Evolutionary conservation across 2,797 vertebrate species (phyloP), one percentile per base, ranked within the genome.

Genomic region (Mormyrus proboscirostris): DNA sequence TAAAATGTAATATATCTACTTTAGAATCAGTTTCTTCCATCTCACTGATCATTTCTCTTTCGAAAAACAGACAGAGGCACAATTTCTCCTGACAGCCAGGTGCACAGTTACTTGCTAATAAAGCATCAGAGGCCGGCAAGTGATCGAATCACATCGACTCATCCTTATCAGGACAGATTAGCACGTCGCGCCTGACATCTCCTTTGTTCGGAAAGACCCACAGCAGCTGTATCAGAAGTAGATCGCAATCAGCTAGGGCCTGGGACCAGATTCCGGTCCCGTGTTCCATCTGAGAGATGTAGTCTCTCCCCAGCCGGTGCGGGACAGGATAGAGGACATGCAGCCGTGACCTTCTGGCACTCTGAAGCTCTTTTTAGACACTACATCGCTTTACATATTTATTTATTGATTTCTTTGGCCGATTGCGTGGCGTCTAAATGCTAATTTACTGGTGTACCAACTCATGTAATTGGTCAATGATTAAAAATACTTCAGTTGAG

Each of bases 231-330:
- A 76, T 73, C 59, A 47, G 84, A 33, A 29, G 10, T 41, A 89
- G 83, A 89, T 89, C 85, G 25, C 88, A 89, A 89, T 89, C 88
- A 53, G 25, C 83, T 9, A 25, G 2, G 14, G 19, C 5, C 47
- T 29, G 12, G 12, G 62, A 69, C 25, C 33, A 51, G 2, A 55
- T 55, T 87, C 41, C 14, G 44, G 38, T 51, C 73, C 57, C 89
- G 51, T 51, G 19, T 86, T 89, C 47, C 16, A 44, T 47, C 29
- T 9, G 19, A 25, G 47, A 29, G 3, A 19, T 59, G 76, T 44
- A 22, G 65, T 6, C 38, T 41, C 38, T 44, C 41, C 59, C 33
- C 47, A 33, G 62, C 22, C 47, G 22, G 22, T 9, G n/a, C 0
- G 1, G 4, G 10, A 38, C 19, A 22, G 76, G 1, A 12, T 6